Base-by-base conservation (phyloP, 2,888 invertebrate genomes). In the Cerceris ruficornis region DNA sequence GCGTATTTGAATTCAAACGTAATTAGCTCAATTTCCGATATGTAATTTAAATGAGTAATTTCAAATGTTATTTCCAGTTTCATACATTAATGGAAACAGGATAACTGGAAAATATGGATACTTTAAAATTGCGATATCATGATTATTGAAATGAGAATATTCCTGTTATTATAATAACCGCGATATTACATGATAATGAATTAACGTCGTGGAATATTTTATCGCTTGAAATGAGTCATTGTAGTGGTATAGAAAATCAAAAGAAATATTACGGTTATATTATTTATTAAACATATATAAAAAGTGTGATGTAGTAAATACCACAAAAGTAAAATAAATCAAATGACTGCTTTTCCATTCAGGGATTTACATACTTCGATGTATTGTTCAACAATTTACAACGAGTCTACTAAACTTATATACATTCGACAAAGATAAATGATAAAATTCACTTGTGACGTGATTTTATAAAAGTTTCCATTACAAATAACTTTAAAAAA, bases 251-350 rank as follows among this genome's bases (percentile, higher is more conserved):
- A 7, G 28, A n/a, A n/a, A n/a, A 64, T 50, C 5, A 42, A 54
- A 54, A 17, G 52, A 52, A 14, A 52, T 52, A 59, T 28, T 14
- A n/a, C 17, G 41, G 17, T 17, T 41, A 7, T 52, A 60, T 68
- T 58, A 54, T 72, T 77, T 77, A 65, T 71, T 69, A 70, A 75
- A 59, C 52, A 58, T 64, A 70, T 73, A 68, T 69, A 75, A 77
- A 83, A 72, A 69, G 28, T 15, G 54, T 46, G 9, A 50, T 59
- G 64, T 54, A 28, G n/a, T 67, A 62, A 71, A 15, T 55, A 74
- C 28, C 15, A 59, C 0, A 70, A 59, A 62, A 50, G 14, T 6
- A 52, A 55, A 43, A 39, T 59, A 42, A 68, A 41, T 50, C 28
- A 67, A 59, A 28, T 43, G 13, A 52, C n/a, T 61, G 67, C 50